Conservation (phyloP, 2,888 invertebrate species). For the Drosophila borborema region DNA sequence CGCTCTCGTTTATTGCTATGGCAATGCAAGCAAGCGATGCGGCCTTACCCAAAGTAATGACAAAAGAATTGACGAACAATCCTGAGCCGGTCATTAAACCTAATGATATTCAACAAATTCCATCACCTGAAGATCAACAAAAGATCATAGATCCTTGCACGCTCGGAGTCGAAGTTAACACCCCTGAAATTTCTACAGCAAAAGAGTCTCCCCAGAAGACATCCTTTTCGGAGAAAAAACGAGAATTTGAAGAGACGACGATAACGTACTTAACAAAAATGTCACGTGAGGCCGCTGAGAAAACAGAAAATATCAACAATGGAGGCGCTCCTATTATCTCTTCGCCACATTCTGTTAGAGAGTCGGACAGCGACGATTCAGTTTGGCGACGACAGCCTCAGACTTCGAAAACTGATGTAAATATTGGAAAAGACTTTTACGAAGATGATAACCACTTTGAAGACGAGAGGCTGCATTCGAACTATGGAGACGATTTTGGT, state of each 20-base stretch:
- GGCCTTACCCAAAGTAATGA: neutral
- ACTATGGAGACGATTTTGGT: neutral
- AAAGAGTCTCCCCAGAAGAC: neutral
- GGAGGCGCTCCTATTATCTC: too few species aligned
- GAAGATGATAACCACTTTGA: constrained; percentile 36
- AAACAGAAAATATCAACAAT: neutral
- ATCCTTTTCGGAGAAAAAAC: neutral
- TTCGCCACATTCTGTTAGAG: constrained; percentile 3
- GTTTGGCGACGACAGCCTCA: constrained; percentile 7
- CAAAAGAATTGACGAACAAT: neutral
- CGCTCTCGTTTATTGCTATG: constrained; percentile 13
- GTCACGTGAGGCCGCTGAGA: constrained; percentile 2
- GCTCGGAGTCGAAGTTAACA: neutral
- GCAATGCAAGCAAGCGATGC: constrained; percentile 10
- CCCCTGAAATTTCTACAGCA: neutral
- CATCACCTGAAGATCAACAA: neutral
- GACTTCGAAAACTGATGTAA: neutral
- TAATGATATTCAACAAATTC: too few species aligned
- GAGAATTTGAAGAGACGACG: neutral
- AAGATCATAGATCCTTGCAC: neutral
- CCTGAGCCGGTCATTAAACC: neutral
- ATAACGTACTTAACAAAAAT: constrained; percentile 29
- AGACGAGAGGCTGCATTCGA: constrained; percentile 1
- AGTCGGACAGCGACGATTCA: constrained; percentile 27
- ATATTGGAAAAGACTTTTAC: constrained; percentile 45